Evolutionary conservation across 2,888 invertebrate species (phyloP).

Genomic region (Bombylius discolor): DNA sequence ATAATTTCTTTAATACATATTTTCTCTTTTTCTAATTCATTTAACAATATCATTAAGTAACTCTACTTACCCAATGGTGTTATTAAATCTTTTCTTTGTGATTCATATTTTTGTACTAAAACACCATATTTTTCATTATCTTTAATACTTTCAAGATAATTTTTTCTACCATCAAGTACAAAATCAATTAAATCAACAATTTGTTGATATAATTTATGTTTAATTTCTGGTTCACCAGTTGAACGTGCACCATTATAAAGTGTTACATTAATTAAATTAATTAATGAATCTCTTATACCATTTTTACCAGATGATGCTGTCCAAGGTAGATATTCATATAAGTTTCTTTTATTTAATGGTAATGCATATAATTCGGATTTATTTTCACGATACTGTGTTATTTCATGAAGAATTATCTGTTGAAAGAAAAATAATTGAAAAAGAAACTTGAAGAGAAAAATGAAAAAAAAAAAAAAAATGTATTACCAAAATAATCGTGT

Average conservation of each 20-base stretch:
- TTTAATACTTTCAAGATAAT: slow-evolving; percentile 53
- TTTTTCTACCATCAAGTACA: slow-evolving; percentile 56
- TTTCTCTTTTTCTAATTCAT: too few species aligned
- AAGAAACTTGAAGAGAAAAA: too few species aligned
- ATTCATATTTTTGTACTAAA: slow-evolving; percentile 50
- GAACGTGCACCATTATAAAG: slow-evolving; percentile 33
- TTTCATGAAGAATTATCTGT: slow-evolving; percentile 50
- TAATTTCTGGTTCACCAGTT: slow-evolving; percentile 31
- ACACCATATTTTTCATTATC: slow-evolving; percentile 45
- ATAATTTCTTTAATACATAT: too few species aligned
- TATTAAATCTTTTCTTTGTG: slow-evolving; percentile 51
- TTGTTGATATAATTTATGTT: slow-evolving; percentile 50
- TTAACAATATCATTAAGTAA: not conserved
- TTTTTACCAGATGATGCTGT: slow-evolving; percentile 49
- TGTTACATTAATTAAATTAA: slow-evolving; percentile 33
- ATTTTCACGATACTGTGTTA: slow-evolving; percentile 48
- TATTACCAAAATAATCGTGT: slow-evolving; percentile 43
- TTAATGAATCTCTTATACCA: slow-evolving; percentile 39
- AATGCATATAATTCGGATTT: slow-evolving; percentile 42
- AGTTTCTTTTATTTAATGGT: slow-evolving; percentile 27
- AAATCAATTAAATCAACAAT: slow-evolving; percentile 56
- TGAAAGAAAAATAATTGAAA: slow-evolving; percentile 12
- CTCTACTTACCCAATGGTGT: slow-evolving; percentile 47
- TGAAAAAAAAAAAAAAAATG: not conserved
- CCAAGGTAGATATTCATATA: slow-evolving; percentile 60